Conservation (phyloP, 2,797 vertebrate species). For the Ciconia nigra region DNA sequence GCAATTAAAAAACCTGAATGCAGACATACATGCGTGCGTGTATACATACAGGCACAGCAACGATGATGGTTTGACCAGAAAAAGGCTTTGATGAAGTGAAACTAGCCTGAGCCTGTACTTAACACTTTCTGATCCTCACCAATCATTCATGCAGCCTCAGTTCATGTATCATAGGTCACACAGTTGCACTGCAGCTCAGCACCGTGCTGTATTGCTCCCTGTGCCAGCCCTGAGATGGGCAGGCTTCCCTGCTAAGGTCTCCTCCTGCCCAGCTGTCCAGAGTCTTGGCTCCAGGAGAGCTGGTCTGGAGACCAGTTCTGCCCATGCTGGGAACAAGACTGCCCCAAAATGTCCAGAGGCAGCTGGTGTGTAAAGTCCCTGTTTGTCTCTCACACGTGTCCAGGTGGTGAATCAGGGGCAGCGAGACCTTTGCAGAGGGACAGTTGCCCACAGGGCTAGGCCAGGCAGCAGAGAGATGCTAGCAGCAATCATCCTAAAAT, state of each 20-base stretch:
- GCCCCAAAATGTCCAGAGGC: not conserved
- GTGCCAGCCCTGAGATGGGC: too few species aligned
- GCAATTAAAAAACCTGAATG: not conserved
- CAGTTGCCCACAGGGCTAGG: not conserved
- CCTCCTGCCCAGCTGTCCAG: not conserved
- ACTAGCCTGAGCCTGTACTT: not conserved
- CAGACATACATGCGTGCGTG: fast-evolving
- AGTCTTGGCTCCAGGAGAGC: not conserved
- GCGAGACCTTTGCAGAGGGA: not conserved
- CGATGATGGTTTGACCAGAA: not conserved
- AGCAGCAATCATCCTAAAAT: fast-evolving
- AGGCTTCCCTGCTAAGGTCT: not conserved
- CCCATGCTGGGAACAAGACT: not conserved
- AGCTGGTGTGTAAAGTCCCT: not conserved
- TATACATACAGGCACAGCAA: not conserved
- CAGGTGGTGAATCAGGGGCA: not conserved
- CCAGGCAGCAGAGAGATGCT: not conserved
- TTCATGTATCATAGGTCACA: not conserved
- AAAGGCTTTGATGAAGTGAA: not conserved
- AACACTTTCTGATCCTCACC: not conserved
- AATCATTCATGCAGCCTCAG: not conserved
- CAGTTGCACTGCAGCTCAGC: not conserved
- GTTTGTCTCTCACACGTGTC: not conserved
- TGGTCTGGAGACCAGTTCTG: not conserved
- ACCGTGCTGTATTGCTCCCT: not conserved